Conservation (phyloP, 2,797 vertebrate species). For the Chelmon rostratus region DNA sequence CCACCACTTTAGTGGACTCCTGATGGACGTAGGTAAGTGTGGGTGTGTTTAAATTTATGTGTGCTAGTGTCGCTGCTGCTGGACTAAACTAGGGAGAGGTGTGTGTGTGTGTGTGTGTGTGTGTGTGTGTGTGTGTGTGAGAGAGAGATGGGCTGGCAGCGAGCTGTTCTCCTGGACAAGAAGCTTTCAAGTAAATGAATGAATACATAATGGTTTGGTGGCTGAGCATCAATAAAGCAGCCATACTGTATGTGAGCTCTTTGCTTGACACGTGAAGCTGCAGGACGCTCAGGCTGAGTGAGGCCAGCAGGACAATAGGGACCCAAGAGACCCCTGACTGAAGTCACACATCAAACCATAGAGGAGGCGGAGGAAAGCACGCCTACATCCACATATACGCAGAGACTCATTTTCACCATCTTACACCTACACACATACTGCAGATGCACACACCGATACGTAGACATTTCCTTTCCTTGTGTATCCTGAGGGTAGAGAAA, state of each 20-base stretch:
- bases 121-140: slow-evolving; percentile 9
- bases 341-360: slow-evolving; percentile 50
- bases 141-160: slow-evolving; percentile 47
- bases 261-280: slow-evolving; percentile 49
- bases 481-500: slow-evolving; percentile 66
- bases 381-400: slow-evolving; percentile 18
- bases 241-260: slow-evolving; percentile 51
- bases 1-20: slow-evolving; percentile 44
- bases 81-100: not conserved
- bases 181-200: slow-evolving; percentile 84
- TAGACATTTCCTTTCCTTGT: slow-evolving; percentile 41
- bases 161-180: slow-evolving; percentile 66
- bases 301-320: slow-evolving; percentile 43
- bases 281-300: slow-evolving; percentile 41
- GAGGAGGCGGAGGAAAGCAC: slow-evolving; percentile 8
- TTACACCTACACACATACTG: slow-evolving; percentile 50
- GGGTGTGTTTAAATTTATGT: slow-evolving; percentile 49
- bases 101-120: slow-evolving; percentile 20
- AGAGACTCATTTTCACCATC: slow-evolving; percentile 37
- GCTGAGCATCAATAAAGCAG: slow-evolving; percentile 71
- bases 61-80: not conserved
- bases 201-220: slow-evolving; percentile 80
- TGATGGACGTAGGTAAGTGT: slow-evolving; percentile 48
- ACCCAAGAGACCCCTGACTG: slow-evolving; percentile 31
- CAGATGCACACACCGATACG: slow-evolving; percentile 40